phyloP scores from a whole-genome alignment of 2,113 vertebrate genomes.

The Chaetops frenatus region DNA sequence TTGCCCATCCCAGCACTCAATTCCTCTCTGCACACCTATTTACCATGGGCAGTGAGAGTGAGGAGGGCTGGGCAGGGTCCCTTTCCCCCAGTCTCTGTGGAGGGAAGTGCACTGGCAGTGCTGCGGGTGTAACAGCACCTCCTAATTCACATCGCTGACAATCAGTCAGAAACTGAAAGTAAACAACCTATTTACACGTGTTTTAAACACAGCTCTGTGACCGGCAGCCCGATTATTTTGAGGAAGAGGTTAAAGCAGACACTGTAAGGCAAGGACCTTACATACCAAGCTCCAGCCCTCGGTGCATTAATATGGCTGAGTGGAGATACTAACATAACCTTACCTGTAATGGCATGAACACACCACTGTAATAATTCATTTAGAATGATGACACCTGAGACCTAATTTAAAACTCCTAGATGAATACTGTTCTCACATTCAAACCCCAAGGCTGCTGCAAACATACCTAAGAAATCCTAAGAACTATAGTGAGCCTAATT shows the following conservation, averaged over 20 bases:
- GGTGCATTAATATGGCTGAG: slow-evolving; percentile 71
- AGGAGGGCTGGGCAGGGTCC: neutral
- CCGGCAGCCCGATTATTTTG: slow-evolving; percentile 36
- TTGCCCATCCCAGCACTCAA: neutral
- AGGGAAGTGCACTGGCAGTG: neutral
- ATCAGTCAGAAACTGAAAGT: neutral
- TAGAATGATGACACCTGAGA: slow-evolving; percentile 83
- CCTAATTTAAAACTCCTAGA: slow-evolving; percentile 83
- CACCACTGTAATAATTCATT: slow-evolving; percentile 81
- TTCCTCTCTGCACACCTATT: neutral
- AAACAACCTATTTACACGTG: neutral
- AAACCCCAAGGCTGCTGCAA: slow-evolving; percentile 79
- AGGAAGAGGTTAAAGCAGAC: slow-evolving; percentile 63
- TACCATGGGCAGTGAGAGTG: neutral
- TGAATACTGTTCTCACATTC: slow-evolving; percentile 80
- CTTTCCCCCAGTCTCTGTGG: neutral
- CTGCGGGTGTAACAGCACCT: rapidly evolving
- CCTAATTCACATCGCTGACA: neutral
- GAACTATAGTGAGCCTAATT: slow-evolving; percentile 82
- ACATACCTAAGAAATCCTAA: slow-evolving; percentile 78
- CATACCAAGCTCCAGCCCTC: slow-evolving; percentile 56
- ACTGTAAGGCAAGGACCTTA: slow-evolving; percentile 66
- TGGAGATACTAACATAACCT: slow-evolving; percentile 74
- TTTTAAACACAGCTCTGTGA: slow-evolving; percentile 15
- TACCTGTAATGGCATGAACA: slow-evolving; percentile 75